Evolutionary conservation across 2,888 invertebrate genomes (phyloP).

Genomic region (Eilema griseolum): DNA sequence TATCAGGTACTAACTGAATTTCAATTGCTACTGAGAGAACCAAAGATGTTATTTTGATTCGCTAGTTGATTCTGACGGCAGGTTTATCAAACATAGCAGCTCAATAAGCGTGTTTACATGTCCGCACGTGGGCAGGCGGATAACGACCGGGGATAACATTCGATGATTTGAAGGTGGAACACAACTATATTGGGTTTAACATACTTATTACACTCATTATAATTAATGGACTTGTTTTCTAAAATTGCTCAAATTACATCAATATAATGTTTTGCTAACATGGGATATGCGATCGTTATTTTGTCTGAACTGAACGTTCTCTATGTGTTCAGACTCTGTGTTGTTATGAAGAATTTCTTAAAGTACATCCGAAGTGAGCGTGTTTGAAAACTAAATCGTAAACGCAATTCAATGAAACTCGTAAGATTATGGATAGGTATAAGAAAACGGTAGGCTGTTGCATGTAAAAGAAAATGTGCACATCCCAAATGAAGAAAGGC

Average conservation of each 20-base stretch:
- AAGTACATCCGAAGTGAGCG: not conserved
- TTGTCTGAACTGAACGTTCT: too few relatives aligned
- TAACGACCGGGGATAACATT: conserved; percentile 30
- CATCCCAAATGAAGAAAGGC: too few relatives aligned
- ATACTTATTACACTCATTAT: not conserved
- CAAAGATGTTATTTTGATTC: conserved; percentile 46
- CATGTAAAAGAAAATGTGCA: too few relatives aligned
- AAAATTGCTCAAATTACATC: not conserved
- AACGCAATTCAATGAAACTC: not conserved
- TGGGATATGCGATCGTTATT: not conserved
- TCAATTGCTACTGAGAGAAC: conserved; percentile 2
- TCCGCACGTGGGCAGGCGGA: conserved; percentile 51
- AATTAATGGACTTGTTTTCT: not conserved
- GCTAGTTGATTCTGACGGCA: conserved; percentile 25
- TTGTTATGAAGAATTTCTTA: not conserved
- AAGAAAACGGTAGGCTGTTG: too few relatives aligned
- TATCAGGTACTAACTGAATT: not conserved
- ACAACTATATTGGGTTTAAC: not conserved
- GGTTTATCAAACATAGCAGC: conserved; percentile 53
- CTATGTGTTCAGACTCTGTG: too few relatives aligned
- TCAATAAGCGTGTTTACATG: conserved; percentile 58
- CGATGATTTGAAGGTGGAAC: conserved; percentile 31
- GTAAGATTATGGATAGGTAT: too few relatives aligned
- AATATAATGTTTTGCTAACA: not conserved
- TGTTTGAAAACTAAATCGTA: not conserved